These are phyloP conservation scores for Harmothoe impar DNA, from an alignment of 2,888 invertebrate genomes.

Conservation along the genomic window DNA sequence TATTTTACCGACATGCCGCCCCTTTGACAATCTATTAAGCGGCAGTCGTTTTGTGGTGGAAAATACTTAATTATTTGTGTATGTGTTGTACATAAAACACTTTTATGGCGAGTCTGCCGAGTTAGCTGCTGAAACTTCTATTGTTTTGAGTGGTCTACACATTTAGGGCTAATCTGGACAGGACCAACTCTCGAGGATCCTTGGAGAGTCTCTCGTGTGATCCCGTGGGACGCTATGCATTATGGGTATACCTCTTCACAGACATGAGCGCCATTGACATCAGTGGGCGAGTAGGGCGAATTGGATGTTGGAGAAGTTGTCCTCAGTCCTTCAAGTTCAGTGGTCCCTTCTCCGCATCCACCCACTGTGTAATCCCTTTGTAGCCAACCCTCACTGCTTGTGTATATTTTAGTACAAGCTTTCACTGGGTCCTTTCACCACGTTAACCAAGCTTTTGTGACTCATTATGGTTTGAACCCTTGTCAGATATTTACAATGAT, in stretches of 20 bases:
- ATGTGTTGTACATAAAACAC: too few species aligned
- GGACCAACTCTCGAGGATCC: neutral
- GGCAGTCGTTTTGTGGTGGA: too few species aligned
- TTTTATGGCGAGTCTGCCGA: too few species aligned
- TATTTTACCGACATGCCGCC: too few species aligned
- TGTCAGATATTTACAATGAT: too few species aligned
- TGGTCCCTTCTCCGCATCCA: neutral
- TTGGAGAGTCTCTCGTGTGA: neutral
- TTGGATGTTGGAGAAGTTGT: neutral
- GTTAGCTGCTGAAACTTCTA: too few species aligned
- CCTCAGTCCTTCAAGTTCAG: slow-evolving; percentile 40
- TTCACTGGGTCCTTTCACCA: too few species aligned
- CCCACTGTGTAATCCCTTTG: neutral
- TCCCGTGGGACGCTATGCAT: slow-evolving; percentile 8
- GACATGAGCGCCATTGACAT: slow-evolving; percentile 27
- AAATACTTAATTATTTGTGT: too few species aligned
- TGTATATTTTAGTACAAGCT: slow-evolving; percentile 8
- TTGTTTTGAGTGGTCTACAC: too few species aligned
- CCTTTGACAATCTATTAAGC: too few species aligned
- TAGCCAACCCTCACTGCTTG: slow-evolving; percentile 3
- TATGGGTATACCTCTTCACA: neutral
- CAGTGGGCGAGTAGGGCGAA: neutral
- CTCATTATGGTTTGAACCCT: neutral
- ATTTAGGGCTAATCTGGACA: too few species aligned
- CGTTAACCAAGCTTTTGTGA: neutral